Base-by-base conservation (phyloP, 2,888 invertebrate genomes). In the Netelia virgata region DNA sequence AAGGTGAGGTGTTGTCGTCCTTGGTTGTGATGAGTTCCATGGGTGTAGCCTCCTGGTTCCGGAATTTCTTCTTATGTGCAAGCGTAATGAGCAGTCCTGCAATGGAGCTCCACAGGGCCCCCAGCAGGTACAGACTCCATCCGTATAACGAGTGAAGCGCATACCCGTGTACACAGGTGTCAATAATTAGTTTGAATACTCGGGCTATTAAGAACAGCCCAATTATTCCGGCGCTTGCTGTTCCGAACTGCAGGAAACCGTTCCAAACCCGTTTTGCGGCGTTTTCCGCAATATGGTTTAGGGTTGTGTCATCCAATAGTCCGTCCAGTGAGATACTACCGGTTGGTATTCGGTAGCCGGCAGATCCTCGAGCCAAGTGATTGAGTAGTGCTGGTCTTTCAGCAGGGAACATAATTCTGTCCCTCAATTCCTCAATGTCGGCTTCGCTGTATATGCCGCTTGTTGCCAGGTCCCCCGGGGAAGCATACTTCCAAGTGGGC, bases 381-480 rank as follows among this genome's bases (percentile, higher is more conserved):
- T 82, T 83, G 0, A 87, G 8, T 0, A 84, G 16, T 0, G 83
- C 83, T 6, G 79, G 79, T 72, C 70, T 82, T 66, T 64, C 70
- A 0, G 61, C 78, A 0, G 73, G 83, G 9, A 82, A 85, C 82
- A 85, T 82, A 1, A 86, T 73, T 3, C 82, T 64, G n/a, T 84
- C 68, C 9, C 74, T 20, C 0, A 86, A 43, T 20, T 75, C 50
- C 0, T 72, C 14, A 1, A 83, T n/a, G 3, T 87, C 85, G 0
- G 36, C 16, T 1, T 69, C 43, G 0, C 77, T 47, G 8, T 87
- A 87, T 2, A 85, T 83, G 0, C 86, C 85, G n/a, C 77, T 82
- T 0, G 18, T 53, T 0, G 85, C 82, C 0, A 87, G 41, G 1
- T 70, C 36, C 0, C 64, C 28, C 6, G 28, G 28, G 0, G 28